Base-by-base conservation (phyloP, 64 coral and sea anemone genomes). In the Actinia equina region DNA sequence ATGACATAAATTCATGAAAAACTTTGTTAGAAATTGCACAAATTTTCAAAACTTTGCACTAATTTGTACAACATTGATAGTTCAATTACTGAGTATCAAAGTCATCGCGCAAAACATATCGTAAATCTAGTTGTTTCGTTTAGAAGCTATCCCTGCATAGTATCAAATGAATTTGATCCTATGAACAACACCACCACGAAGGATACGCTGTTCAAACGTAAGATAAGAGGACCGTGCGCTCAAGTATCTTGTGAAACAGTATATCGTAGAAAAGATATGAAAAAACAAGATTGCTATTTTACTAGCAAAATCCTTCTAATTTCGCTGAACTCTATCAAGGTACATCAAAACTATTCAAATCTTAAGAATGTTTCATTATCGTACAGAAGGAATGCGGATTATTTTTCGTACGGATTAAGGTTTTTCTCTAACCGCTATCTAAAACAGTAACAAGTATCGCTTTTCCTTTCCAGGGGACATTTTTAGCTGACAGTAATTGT, bases 401-500 rank as follows among this genome's bases (percentile, higher is more conserved):
- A 30, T 30, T 74, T 74, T n/a, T 74, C 41, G 9, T 14, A 41
- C 7, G 23, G 23, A n/a, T 41, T 74, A 8, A 13, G 22, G 69
- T 74, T 74, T 74, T 30, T 74, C 26, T 74, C 25, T 74, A 14
- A 74, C 69, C 69, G 41, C 69, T 74, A 30, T 74, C 23, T 74
- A 30, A 74, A 74, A 74, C 26, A 74, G 69, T 30, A 74, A 26
- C 26, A 41, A 74, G 69, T 74, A 74, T 74, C 26, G 69, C 12
- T 6, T 74, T 74, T 30, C 69, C 25, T 74, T 30, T 41, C 25
- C 12, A 25, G 69, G 69, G 69, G 25, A 26, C n/a, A 30, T 74
- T 74, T 74, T n/a, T 12, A 1, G 25, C 25, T 74, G 69, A 74
- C 69, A 74, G 69, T 74, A 74, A 74, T 74, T 74, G 69, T 74